Percentiles rank a stretch among this genome's conserved stretches.
Conservation (phyloP, 2,113 vertebrate species). For the Pterocles burchelli region DNA sequence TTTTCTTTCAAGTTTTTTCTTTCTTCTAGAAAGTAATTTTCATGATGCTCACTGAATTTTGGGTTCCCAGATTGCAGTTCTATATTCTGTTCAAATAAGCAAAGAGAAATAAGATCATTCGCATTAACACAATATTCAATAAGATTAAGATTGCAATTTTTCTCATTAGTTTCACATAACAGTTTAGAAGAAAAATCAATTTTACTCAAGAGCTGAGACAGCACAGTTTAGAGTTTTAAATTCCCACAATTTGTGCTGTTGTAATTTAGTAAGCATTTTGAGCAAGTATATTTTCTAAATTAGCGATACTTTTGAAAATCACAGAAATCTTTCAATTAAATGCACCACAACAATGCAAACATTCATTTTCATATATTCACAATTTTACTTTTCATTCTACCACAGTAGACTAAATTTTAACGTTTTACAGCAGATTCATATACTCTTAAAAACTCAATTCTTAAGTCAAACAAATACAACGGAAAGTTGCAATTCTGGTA, state of each 20-base stretch:
- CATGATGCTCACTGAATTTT: background rate
- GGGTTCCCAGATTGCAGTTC: constrained; percentile 41
- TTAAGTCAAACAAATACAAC: background rate
- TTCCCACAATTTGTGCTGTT: background rate
- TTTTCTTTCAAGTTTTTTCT: constrained; percentile 63
- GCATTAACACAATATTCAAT: background rate
- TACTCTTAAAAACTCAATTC: background rate
- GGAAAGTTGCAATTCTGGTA: background rate
- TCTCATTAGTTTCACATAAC: background rate
- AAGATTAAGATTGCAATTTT: background rate
- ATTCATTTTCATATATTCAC: background rate
- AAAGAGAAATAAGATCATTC: constrained; percentile 10
- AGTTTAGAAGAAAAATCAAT: background rate
- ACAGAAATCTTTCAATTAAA: background rate
- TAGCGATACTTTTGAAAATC: background rate
- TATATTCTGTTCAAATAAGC: constrained; percentile 50
- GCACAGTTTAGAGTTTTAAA: background rate
- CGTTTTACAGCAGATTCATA: background rate
- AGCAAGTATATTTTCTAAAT: background rate
- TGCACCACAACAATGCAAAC: background rate
- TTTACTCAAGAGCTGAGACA: background rate
- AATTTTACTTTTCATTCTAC: background rate
- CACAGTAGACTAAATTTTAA: background rate
- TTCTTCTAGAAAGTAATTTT: constrained; percentile 11
- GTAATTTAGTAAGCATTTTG: background rate